Conservation (phyloP, 1,140 invertebrate species). For the Caenorhabditis latens region DNA sequence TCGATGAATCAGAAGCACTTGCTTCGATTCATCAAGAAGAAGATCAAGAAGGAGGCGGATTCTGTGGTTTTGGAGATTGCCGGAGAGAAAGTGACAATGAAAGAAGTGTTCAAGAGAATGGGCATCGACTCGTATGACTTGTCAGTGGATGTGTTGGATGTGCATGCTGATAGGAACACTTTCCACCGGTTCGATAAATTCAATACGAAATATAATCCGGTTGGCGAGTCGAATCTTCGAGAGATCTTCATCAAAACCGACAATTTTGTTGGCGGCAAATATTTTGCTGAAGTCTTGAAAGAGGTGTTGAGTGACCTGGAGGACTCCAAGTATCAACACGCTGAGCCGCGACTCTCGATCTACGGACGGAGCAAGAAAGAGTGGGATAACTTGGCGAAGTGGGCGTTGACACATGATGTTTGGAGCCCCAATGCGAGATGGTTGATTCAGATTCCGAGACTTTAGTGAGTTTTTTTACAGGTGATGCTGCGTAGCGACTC, state of each 20-base stretch:
- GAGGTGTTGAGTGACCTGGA: slow-evolving; percentile 94
- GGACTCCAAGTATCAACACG: slow-evolving; percentile 98
- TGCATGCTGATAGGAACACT: slow-evolving; percentile 84
- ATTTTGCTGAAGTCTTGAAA: slow-evolving; percentile 98
- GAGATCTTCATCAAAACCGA: slow-evolving; percentile 99
- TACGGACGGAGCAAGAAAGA: slow-evolving; percentile 93
- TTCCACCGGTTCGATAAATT: slow-evolving; percentile 99
- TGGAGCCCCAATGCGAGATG: slow-evolving; percentile 74
- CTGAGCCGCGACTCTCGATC: slow-evolving; percentile 94
- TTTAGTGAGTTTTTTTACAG: slow-evolving; percentile 72
- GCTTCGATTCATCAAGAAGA: slow-evolving; percentile 98
- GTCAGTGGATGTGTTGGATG: slow-evolving; percentile 99
- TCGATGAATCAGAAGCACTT: slow-evolving; percentile 99
- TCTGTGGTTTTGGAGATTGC: slow-evolving; percentile 88
- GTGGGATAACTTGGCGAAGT: slow-evolving; percentile 95
- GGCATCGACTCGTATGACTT: slow-evolving; percentile 93
- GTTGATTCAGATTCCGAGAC: slow-evolving; percentile 77
- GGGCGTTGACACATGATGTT: slow-evolving; percentile 87
- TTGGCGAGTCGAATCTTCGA: slow-evolving; percentile 92
- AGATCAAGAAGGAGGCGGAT: slow-evolving; percentile 90
- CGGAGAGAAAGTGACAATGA: slow-evolving; percentile 71
- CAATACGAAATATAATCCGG: slow-evolving; percentile 99
- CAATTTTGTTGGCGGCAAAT: slow-evolving; percentile 94
- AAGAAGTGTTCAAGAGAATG: slow-evolving; percentile 93
- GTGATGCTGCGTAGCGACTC: too few species aligned